phyloP scores from a whole-genome alignment of 2,797 vertebrate genomes.

The Lacerta bilineata region DNA sequence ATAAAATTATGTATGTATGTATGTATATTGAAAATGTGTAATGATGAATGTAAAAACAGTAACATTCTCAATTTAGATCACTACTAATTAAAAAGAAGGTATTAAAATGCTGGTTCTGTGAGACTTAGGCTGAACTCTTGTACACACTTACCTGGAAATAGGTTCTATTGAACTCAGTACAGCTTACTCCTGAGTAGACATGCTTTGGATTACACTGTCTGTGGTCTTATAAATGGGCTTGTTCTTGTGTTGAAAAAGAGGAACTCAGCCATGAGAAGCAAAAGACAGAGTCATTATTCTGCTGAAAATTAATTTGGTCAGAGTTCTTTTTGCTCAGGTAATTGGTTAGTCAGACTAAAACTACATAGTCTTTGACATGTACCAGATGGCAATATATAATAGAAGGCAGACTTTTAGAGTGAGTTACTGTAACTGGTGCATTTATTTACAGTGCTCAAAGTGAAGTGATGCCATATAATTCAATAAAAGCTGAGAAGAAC shows the following conservation, averaged over 20 bases:
- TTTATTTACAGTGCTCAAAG: conserved; percentile 13
- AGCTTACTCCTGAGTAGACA: too few relatives aligned
- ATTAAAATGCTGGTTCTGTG: background rate
- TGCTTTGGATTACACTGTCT: background rate
- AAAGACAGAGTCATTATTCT: background rate
- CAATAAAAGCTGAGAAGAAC: conserved; percentile 24
- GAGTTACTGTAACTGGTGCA: background rate
- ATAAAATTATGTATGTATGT: too few relatives aligned
- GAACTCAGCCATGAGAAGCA: background rate
- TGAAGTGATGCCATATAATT: conserved; percentile 10
- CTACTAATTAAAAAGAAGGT: background rate
- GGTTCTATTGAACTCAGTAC: too few relatives aligned
- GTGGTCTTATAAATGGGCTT: background rate
- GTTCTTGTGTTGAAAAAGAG: background rate
- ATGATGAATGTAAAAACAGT: too few relatives aligned
- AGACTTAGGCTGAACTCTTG: background rate
- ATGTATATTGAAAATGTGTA: too few relatives aligned
- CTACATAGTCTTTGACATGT: background rate
- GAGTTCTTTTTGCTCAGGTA: background rate
- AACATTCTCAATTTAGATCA: background rate
- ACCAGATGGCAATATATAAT: conserved; percentile 16
- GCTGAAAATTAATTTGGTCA: background rate
- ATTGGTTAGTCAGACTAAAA: background rate
- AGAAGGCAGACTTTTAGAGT: background rate
- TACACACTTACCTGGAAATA: too few relatives aligned